Conservation (phyloP, 2,888 invertebrate species). For the Pandemis heparana region DNA sequence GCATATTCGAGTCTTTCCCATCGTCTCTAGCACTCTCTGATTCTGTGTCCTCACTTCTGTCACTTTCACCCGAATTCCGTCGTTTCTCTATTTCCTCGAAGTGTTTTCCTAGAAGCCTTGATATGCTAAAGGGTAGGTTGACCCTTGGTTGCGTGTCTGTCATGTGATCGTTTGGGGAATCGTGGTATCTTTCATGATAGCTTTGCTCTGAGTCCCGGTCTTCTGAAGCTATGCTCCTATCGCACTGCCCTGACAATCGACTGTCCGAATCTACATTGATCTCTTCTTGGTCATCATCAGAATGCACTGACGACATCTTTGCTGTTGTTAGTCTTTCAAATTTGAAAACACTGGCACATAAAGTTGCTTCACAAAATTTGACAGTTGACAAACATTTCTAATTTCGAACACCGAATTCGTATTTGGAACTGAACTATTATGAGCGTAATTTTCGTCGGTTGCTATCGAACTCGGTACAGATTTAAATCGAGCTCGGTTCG, state of each 20-base stretch:
- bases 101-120: constrained; percentile 91
- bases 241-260: constrained; percentile 83
- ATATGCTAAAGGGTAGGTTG: constrained; percentile 92
- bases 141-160: constrained; percentile 83
- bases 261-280: constrained; percentile 89
- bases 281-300: constrained; percentile 88
- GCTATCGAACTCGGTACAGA: constrained; percentile 53
- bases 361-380: constrained; percentile 49
- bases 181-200: constrained; percentile 76
- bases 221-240: constrained; percentile 84
- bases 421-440: constrained; percentile 8
- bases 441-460: constrained; percentile 23
- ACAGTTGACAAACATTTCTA: constrained; percentile 25
- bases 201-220: constrained; percentile 85
- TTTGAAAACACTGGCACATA: constrained; percentile 64
- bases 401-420: constrained; percentile 24
- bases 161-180: constrained; percentile 83
- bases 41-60: constrained; percentile 82
- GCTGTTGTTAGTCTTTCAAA: constrained; percentile 45
- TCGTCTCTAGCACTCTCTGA: constrained; percentile 82
- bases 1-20: constrained; percentile 69
- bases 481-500: constrained; percentile 64
- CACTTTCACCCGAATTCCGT: constrained; percentile 81
- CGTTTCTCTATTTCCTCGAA: constrained; percentile 87
- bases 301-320: constrained; percentile 82